Percentiles rank a stretch among this genome's conserved stretches.
phyloP scores from a whole-genome alignment of 2,113 vertebrate species.

The Hippolais icterina region DNA sequence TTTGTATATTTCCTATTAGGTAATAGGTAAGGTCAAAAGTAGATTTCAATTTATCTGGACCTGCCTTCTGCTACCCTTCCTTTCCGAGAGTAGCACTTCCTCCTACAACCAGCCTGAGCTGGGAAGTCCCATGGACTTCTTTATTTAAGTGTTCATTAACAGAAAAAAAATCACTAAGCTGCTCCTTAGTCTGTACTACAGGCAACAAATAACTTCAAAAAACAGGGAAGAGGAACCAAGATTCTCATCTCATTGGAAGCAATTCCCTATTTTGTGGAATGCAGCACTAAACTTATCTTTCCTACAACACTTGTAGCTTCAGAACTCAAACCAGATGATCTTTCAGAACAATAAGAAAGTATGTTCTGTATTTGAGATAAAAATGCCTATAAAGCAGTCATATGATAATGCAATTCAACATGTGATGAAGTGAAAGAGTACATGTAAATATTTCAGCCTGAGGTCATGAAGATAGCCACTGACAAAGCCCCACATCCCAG shows the following conservation, averaged over 20 bases:
- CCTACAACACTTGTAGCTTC: neutral
- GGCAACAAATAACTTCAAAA: neutral
- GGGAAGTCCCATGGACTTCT: neutral
- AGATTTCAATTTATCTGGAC: rapidly evolving
- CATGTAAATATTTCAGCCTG: neutral
- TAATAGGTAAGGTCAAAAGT: neutral
- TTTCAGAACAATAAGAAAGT: neutral
- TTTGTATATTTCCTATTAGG: neutral
- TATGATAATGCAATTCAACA: neutral
- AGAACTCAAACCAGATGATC: neutral
- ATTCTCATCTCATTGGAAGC: neutral
- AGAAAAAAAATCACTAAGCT: neutral
- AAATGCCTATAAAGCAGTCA: neutral
- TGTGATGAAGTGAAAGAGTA: neutral
- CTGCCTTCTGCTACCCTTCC: neutral
- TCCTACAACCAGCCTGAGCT: neutral
- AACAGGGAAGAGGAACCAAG: neutral
- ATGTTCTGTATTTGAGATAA: neutral
- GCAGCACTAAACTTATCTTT: neutral
- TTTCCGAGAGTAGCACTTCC: neutral
- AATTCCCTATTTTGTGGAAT: neutral
- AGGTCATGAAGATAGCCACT: neutral
- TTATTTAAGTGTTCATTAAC: neutral
- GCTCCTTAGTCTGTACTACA: neutral
- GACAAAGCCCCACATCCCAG: neutral